Conservation (phyloP, 2,888 invertebrate genomes). For the Tetheella fluctuosa region DNA sequence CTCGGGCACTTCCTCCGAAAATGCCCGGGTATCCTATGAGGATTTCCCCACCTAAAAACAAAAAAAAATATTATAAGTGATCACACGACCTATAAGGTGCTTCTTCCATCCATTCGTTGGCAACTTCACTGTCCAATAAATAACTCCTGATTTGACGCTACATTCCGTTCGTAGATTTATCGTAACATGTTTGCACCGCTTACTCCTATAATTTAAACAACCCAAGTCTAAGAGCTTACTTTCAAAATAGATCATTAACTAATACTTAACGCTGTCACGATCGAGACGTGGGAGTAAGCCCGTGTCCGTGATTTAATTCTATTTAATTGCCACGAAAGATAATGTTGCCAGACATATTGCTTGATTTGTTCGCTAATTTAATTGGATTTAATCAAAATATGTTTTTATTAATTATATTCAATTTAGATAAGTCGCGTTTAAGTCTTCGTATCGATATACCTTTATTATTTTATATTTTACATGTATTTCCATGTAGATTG, state of each 20-base stretch:
- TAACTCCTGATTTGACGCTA: not conserved
- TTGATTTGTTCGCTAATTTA: conserved; percentile 3
- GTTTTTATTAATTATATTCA: not conserved
- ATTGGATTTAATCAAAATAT: not conserved
- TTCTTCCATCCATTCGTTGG: not conserved
- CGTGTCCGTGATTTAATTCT: conserved; percentile 33
- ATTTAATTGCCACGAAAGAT: conserved; percentile 9
- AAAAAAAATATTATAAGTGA: too few species aligned
- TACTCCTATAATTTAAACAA: conserved; percentile 26
- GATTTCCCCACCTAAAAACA: too few species aligned
- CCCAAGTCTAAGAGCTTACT: conserved; percentile 39
- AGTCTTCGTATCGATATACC: not conserved
- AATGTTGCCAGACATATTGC: not conserved
- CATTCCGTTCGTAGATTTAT: not conserved
- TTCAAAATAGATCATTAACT: conserved; percentile 69
- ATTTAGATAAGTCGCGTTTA: not conserved
- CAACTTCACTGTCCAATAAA: not conserved
- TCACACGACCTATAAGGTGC: too few species aligned
- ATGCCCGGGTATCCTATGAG: too few species aligned
- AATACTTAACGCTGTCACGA: conserved; percentile 59
- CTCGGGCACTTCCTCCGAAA: too few species aligned
- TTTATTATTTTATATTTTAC: too few species aligned
- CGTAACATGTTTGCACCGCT: conserved; percentile 18
- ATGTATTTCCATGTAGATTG: too few species aligned
- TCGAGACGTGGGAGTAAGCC: conserved; percentile 58